phyloP scores from a whole-genome alignment of 2,113 vertebrate species.

The Plecotus auritus region DNA sequence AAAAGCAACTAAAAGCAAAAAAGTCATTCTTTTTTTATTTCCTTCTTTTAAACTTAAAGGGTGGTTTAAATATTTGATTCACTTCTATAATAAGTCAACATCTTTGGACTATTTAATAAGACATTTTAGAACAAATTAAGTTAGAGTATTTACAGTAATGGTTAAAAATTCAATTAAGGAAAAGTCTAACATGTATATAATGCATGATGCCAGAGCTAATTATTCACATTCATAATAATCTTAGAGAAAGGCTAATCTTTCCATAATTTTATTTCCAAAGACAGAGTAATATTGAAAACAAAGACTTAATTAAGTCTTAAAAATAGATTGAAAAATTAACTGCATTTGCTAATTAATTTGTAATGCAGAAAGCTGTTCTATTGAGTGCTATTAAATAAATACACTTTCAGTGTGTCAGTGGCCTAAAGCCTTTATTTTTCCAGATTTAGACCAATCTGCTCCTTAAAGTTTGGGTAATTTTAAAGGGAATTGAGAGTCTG shows the following conservation, averaged over 20 bases:
- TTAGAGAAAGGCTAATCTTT: conserved; percentile 44
- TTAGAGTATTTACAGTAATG: conserved; percentile 23
- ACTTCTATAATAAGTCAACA: conserved; percentile 23
- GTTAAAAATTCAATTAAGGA: conserved; percentile 61
- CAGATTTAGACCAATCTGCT: neutral
- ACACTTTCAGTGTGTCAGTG: neutral
- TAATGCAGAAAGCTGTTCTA: conserved; percentile 30
- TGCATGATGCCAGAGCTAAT: conserved; percentile 28
- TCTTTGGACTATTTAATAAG: conserved; percentile 9
- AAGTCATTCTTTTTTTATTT: neutral
- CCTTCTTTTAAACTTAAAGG: neutral
- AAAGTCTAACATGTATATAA: conserved; percentile 46
- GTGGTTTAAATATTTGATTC: neutral
- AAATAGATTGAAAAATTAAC: conserved; percentile 60
- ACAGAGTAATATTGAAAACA: conserved; percentile 42
- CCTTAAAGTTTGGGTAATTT: neutral
- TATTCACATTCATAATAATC: conserved; percentile 47
- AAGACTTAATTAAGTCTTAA: conserved; percentile 66
- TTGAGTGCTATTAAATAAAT: conserved; percentile 39
- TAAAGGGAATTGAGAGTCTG: neutral
- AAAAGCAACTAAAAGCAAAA: neutral
- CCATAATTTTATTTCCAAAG: conserved; percentile 45
- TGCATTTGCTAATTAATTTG: conserved; percentile 44
- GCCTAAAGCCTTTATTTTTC: neutral
- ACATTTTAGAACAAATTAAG: conserved; percentile 20